Evolutionary conservation across 2,113 vertebrate genomes (phyloP).

Genomic region (Sapayoa aenigma): DNA sequence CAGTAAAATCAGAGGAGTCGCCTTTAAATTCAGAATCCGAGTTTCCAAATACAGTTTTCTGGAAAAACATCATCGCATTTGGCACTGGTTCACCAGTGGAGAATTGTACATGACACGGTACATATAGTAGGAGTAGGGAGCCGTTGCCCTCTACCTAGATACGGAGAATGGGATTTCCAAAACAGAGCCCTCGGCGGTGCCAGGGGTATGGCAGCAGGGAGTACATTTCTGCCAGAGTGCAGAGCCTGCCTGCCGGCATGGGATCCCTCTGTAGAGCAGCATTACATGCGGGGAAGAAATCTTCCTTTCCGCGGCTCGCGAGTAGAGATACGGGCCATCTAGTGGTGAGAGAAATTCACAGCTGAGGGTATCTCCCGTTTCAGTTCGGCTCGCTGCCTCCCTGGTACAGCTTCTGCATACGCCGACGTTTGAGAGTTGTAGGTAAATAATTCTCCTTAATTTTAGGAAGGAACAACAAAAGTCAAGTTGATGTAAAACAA

Average conservation of each 20-base stretch:
- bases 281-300: neutral
- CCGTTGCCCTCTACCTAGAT: neutral
- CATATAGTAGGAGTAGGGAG: rapidly evolving
- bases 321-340: constrained; percentile 29
- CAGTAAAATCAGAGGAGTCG: neutral
- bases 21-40: neutral
- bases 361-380: neutral
- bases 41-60: constrained; percentile 1
- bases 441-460: neutral
- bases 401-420: rapidly evolving
- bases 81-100: neutral
- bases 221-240: neutral
- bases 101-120: neutral
- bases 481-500: neutral
- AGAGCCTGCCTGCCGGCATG: neutral
- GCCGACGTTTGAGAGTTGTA: neutral
- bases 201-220: neutral
- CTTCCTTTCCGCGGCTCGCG: neutral
- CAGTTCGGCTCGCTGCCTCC: neutral
- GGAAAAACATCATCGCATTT: neutral
- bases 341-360: constrained; percentile 4
- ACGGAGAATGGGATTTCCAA: neutral
- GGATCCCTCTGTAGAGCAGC: neutral
- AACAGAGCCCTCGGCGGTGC: neutral
- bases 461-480: neutral